phyloP scores from a whole-genome alignment of 2,888 invertebrate species.

The Apamea epomidion region DNA sequence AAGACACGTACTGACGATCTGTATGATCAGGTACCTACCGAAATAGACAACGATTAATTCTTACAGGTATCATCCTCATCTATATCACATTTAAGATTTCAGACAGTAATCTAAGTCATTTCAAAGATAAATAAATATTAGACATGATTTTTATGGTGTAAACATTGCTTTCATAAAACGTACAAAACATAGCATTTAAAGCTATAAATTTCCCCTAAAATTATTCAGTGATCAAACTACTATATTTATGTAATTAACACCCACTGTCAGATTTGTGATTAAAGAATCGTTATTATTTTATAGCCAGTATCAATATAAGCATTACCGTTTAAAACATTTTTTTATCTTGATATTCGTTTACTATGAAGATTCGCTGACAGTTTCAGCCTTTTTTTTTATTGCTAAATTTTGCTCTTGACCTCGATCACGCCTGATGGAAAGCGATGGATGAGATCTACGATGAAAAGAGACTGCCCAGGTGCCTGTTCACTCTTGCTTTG shows the following conservation, averaged over 20 bases:
- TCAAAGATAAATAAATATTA: neutral
- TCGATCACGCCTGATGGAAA: no score
- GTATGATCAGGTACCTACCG: no score
- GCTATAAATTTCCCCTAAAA: conserved; percentile 21
- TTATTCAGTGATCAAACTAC: neutral
- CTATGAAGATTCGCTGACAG: neutral
- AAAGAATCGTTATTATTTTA: conserved; percentile 42
- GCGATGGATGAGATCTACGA: no score
- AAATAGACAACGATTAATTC: no score
- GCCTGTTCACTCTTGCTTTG: no score
- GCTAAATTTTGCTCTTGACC: no score
- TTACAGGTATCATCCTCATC: neutral
- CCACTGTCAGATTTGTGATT: conserved; percentile 29
- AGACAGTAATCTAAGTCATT: neutral
- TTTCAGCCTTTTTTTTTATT: neutral
- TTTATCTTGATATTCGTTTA: neutral
- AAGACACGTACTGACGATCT: no score
- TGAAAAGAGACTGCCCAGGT: no score
- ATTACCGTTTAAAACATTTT: neutral
- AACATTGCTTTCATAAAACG: conserved; percentile 4
- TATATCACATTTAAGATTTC: neutral
- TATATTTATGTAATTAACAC: conserved; percentile 25
- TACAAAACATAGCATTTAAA: neutral
- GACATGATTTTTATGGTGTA: neutral
- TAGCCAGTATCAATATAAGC: neutral